A percentile compares a stretch with the other conserved stretches of the same genome.
Conservation (phyloP, 1,140 invertebrate species). For the Trichonephila inaurata region DNA sequence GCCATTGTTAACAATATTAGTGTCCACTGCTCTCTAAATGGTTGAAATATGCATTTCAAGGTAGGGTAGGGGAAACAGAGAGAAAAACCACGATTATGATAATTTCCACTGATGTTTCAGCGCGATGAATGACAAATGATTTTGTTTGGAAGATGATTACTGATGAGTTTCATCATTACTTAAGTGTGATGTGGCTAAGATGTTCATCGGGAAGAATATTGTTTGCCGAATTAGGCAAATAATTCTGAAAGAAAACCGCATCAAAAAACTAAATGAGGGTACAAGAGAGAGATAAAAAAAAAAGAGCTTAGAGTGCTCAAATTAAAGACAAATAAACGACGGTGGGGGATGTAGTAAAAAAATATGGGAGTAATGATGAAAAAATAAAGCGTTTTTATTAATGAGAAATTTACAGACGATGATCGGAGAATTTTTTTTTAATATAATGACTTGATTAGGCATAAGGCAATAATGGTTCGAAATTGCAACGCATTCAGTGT, state of each 20-base stretch:
- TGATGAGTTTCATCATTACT: slow-evolving; percentile 63
- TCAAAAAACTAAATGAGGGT: slow-evolving; percentile 20
- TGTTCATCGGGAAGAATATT: slow-evolving; percentile 65
- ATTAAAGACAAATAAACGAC: slow-evolving; percentile 76
- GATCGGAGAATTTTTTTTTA: slow-evolving; percentile 46
- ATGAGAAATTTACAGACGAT: slow-evolving; percentile 73
- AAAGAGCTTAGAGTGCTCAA: slow-evolving; percentile 58
- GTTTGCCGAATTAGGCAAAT: slow-evolving; percentile 76
- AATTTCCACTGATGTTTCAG: slow-evolving; percentile 46
- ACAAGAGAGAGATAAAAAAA: slow-evolving; percentile 1
- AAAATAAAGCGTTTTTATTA: slow-evolving; percentile 75
- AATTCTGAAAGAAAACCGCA: slow-evolving; percentile 61
- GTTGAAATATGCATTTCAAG: background rate
- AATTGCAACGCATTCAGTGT: slow-evolving; percentile 54
- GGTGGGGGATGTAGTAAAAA: slow-evolving; percentile 32
- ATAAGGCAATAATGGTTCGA: slow-evolving; percentile 71
- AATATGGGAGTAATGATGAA: slow-evolving; percentile 39
- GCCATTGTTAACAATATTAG: background rate
- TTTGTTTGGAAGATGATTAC: slow-evolving; percentile 75
- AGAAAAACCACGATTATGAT: slow-evolving; percentile 63
- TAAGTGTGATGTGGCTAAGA: slow-evolving; percentile 65
- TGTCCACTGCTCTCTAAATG: background rate
- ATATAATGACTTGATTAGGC: slow-evolving; percentile 64
- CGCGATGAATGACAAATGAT: slow-evolving; percentile 67
- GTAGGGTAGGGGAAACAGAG: background rate